Evolutionary conservation across 2,113 vertebrate genomes (phyloP).

Genomic region (Mormyrus lacerda): DNA sequence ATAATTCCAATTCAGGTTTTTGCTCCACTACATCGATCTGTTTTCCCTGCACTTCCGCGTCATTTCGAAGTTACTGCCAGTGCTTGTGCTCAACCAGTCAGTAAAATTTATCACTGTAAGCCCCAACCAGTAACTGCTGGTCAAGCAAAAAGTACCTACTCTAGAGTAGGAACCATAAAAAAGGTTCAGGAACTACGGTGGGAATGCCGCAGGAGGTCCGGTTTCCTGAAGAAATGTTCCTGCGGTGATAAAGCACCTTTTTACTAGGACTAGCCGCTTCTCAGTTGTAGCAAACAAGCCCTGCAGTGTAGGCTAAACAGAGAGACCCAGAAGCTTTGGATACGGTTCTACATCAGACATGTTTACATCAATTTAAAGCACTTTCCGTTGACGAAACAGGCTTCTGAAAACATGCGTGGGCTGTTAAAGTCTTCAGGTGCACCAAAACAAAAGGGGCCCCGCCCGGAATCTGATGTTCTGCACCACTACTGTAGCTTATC

Average conservation of each 20-base stretch:
- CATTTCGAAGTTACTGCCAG: too few species aligned
- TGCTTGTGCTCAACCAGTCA: too few species aligned
- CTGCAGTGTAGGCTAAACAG: neutral
- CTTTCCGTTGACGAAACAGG: neutral
- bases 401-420: neutral
- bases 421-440: neutral
- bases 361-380: neutral
- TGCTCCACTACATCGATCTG: too few species aligned
- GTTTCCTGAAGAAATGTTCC: neutral
- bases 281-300: neutral
- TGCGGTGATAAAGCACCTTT: neutral
- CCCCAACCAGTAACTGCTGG: neutral
- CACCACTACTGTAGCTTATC: neutral
- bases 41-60: too few species aligned
- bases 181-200: neutral
- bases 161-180: neutral
- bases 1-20: neutral
- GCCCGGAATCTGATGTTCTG: neutral
- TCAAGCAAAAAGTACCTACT: neutral
- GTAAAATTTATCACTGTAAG: neutral
- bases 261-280: neutral
- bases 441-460: neutral
- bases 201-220: neutral
- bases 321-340: neutral
- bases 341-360: neutral